These are phyloP conservation scores for Acanthosepion lycidas DNA, from an alignment of 2,888 invertebrate species.

Conservation along the genomic window DNA sequence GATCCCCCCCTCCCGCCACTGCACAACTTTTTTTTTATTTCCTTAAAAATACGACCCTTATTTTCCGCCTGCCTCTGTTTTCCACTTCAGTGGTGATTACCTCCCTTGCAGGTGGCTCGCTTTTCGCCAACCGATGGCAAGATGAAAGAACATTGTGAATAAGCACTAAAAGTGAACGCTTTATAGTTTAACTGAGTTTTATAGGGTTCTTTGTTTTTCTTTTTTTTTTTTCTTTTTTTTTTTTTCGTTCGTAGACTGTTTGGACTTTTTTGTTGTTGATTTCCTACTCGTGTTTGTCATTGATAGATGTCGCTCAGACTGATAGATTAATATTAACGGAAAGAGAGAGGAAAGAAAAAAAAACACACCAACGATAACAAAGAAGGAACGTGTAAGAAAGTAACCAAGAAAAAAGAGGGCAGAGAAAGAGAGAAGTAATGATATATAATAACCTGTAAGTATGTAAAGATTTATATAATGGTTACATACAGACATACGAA, in stretches of 20 bases:
- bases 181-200: background rate
- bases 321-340: background rate
- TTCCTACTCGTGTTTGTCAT: background rate
- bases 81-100: slow-evolving; percentile 33
- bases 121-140: background rate
- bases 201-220: background rate
- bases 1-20: background rate
- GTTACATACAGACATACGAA: background rate
- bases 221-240: background rate
- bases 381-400: background rate
- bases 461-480: background rate
- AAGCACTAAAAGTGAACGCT: slow-evolving; percentile 33
- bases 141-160: slow-evolving; percentile 13
- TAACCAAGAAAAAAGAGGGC: no score
- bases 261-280: background rate
- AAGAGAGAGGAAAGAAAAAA: background rate
- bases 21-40: background rate
- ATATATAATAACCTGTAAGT: no score
- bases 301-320: background rate
- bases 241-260: background rate
- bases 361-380: background rate
- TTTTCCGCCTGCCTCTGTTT: background rate
- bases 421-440: no score
- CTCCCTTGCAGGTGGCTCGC: slow-evolving; percentile 33
- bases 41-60: slow-evolving; percentile 33